These are phyloP conservation scores for Raja brachyura DNA, from an alignment of 2,113 vertebrate genomes.

Conservation along the genomic window DNA sequence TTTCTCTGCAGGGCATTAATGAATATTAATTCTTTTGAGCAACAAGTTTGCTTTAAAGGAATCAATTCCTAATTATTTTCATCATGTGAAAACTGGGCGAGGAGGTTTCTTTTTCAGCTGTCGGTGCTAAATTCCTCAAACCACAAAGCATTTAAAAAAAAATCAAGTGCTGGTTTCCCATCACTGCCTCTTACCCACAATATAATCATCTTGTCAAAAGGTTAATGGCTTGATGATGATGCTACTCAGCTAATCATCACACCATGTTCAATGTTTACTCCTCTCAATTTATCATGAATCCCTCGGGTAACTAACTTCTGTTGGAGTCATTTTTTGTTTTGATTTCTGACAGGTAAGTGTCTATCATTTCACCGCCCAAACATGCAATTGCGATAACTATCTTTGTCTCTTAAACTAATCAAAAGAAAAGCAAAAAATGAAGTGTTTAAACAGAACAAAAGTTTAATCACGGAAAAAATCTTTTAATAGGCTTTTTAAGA, in stretches of 20 bases:
- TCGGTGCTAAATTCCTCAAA: neutral
- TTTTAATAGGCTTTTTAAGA: neutral
- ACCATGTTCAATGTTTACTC: neutral
- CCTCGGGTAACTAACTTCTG: neutral
- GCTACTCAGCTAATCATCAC: neutral
- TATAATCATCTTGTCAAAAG: neutral
- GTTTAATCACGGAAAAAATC: neutral
- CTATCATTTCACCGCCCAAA: neutral
- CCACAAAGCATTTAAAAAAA: neutral
- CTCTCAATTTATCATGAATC: constrained; percentile 9
- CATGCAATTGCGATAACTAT: neutral
- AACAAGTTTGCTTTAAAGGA: neutral
- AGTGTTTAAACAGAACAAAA: neutral
- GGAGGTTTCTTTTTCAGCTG: neutral
- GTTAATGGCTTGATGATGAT: neutral
- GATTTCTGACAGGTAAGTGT: neutral
- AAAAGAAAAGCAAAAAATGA: neutral
- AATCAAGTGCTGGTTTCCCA: neutral
- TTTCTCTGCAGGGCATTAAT: neutral
- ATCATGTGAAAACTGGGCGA: neutral
- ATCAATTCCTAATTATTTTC: neutral
- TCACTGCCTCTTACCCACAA: neutral
- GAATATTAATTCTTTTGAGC: neutral
- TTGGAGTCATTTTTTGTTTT: neutral
- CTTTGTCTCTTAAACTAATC: neutral